These are phyloP conservation scores for Acanthosepion esculentum DNA, from an alignment of 2,888 invertebrate genomes.

Conservation along the genomic window DNA sequence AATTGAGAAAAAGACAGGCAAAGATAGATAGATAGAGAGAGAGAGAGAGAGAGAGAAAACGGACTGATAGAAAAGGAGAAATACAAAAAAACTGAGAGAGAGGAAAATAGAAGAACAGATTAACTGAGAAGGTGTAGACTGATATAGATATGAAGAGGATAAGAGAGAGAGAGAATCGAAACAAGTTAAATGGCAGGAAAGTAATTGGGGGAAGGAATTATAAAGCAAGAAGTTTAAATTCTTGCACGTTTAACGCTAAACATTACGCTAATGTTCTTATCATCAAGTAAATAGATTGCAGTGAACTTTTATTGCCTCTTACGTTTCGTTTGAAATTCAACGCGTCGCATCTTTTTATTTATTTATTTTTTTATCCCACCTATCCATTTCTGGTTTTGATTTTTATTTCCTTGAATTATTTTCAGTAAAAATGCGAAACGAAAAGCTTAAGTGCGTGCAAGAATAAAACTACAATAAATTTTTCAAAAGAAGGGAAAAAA, in stretches of 20 bases:
- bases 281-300: not conserved
- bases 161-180: not conserved
- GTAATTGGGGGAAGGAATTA: not conserved
- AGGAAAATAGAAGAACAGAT: no score
- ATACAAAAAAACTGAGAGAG: no score
- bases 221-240: not conserved
- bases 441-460: not conserved
- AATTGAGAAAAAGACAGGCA: no score
- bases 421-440: not conserved
- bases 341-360: not conserved
- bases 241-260: not conserved
- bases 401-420: not conserved
- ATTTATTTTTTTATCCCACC: not conserved
- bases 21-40: no score
- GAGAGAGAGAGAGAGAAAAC: no score
- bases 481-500: not conserved
- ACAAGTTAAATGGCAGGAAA: not conserved
- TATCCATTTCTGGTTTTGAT: not conserved
- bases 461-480: not conserved
- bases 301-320: not conserved
- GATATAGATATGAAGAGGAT: no score
- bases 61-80: no score
- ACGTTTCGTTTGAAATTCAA: not conserved
- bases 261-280: not conserved
- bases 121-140: no score